Evolutionary conservation across 2,113 vertebrate species (phyloP).

Genomic region (Columbina picui): DNA sequence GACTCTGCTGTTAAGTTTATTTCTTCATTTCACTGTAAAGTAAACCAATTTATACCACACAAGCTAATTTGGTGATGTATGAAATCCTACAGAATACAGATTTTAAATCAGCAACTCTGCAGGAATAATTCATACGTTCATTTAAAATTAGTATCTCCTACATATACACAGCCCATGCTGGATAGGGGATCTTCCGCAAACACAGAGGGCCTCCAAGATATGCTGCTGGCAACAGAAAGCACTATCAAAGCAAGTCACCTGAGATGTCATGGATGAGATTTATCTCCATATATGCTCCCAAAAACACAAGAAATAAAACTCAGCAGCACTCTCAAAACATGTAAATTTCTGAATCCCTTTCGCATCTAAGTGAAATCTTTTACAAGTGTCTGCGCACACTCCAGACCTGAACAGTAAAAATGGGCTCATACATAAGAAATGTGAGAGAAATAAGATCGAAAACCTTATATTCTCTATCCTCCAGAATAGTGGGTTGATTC

Average conservation of each 20-base stretch:
- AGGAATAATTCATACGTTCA: neutral
- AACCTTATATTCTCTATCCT: neutral
- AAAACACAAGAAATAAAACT: neutral
- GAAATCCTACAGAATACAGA: neutral
- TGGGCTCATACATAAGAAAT: neutral
- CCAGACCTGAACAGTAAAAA: neutral
- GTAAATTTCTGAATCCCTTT: neutral
- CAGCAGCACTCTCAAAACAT: neutral
- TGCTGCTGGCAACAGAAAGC: neutral
- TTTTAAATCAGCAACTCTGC: neutral
- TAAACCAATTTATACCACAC: neutral
- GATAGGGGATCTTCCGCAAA: neutral
- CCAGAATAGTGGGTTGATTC: neutral
- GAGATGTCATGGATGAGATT: neutral
- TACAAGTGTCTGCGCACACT: accelerated
- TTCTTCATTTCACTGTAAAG: neutral
- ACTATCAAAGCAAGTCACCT: neutral
- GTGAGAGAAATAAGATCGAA: neutral
- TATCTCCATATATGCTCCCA: neutral
- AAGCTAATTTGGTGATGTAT: neutral
- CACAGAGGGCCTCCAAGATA: neutral
- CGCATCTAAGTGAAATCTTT: neutral
- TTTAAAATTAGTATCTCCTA: neutral
- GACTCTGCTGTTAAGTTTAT: too few species aligned
- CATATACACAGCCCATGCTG: neutral